These are phyloP conservation scores for Matsumyia berberina DNA, from an alignment of 2,888 invertebrate genomes.

Conservation along the genomic window DNA sequence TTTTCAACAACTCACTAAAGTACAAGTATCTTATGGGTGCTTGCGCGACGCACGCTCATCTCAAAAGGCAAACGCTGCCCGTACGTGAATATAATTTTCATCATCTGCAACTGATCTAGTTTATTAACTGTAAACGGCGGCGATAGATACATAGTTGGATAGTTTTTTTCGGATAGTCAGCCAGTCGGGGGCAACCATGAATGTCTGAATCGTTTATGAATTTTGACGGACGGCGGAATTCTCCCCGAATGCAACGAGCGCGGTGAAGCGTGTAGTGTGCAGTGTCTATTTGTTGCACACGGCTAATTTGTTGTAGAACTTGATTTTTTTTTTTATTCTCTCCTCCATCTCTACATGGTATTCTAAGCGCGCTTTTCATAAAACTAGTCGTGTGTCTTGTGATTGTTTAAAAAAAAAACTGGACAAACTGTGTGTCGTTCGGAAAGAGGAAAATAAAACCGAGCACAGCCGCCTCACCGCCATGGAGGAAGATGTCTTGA, in stretches of 20 bases:
- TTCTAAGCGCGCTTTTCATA: conserved; percentile 39
- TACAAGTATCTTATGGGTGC: conserved; percentile 66
- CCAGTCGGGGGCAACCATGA: not conserved
- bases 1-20: conserved; percentile 23
- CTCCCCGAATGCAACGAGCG: conserved; percentile 28
- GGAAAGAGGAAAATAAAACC: conserved; percentile 23
- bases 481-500: conserved; percentile 86
- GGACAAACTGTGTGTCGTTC: conserved; percentile 44
- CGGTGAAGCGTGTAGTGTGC: conserved; percentile 41
- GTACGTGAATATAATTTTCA: conserved; percentile 65
- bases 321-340: conserved; percentile 46
- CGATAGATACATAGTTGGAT: conserved; percentile 62
- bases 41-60: conserved; percentile 34
- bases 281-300: conserved; percentile 67
- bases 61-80: conserved; percentile 59
- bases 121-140: conserved; percentile 73
- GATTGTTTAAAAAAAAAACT: conserved; percentile 39
- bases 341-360: conserved; percentile 1
- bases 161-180: conserved; percentile 28
- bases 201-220: conserved; percentile 63
- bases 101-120: conserved; percentile 67
- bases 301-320: conserved; percentile 69
- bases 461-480: conserved; percentile 20
- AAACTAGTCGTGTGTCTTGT: conserved; percentile 61
- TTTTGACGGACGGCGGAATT: conserved; percentile 70